Base-by-base conservation (phyloP, 2,888 invertebrate genomes). In the Anthoptus insignis region DNA sequence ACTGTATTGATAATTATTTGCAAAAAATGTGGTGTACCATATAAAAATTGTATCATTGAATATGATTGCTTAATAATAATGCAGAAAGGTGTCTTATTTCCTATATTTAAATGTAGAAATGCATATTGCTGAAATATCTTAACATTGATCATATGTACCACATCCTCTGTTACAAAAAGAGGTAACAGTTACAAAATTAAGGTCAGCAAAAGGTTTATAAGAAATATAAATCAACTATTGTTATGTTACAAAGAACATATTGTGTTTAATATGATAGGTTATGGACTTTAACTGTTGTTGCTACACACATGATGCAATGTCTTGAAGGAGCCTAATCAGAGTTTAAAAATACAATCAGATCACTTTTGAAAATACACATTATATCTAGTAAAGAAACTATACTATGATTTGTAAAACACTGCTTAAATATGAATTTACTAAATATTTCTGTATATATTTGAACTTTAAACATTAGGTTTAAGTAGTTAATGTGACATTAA, bases 371-470 rank as follows among this genome's bases (percentile, higher is more conserved):
- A 16, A 49, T 14, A 21, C n/a, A 8, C 14, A 49, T n/a, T 24
- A 14, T 24, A 27, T 49, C 4, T 1, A 22, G n/a, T 24, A 9
- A 45, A 45, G n/a, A 22, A 47, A 21, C 14, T 49, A 19, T 19
- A 29, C 8, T 9, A 13, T 16, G 21, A 45, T 42, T 57, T 50
- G 14, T 14, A 50, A 50, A 34, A 39, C 27, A 14, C 39, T 59
- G 49, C 66, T 60, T 65, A 54, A 59, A 49, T 64, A 61, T 67
- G 59, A 64, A 70, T 70, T 69, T 71, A 66, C 69, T 70, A 79
- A 83, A 83, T 79, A 82, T 87, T 85, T 87, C 82, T 89, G 88
- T 91, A 88, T 89, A 89, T 91, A 90, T 87, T 86, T 87, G 86
- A 76, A 85, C 82, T 83, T 83, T 82, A 81, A 82, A 78, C 82